These are phyloP conservation scores for Notoglanidium macrostoma DNA, from an alignment of 2,797 vertebrate species.

Conservation along the genomic window DNA sequence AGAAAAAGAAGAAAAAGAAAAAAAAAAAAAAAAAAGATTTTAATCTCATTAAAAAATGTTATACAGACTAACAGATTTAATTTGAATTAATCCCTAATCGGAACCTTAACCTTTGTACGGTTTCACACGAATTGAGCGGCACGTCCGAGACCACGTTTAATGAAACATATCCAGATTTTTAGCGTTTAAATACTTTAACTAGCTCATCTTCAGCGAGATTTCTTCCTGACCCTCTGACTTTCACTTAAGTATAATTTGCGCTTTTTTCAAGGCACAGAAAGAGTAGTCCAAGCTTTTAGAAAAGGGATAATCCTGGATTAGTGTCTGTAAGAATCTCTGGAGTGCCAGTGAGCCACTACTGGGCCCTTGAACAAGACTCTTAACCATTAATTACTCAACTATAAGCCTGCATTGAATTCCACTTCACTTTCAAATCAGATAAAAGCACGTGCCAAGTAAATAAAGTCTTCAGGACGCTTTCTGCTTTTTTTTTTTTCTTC, in stretches of 20 bases:
- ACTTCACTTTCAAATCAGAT: neutral
- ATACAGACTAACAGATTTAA: neutral
- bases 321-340: neutral
- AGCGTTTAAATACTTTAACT: neutral
- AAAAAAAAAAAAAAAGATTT: neutral
- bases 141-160: neutral
- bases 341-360: neutral
- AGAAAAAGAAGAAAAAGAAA: neutral
- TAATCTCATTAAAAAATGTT: neutral
- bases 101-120: neutral
- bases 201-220: neutral
- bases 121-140: neutral
- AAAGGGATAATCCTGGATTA: slow-evolving; percentile 18
- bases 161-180: neutral
- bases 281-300: neutral
- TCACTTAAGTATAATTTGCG: neutral
- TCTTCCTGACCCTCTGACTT: neutral
- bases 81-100: neutral
- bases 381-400: slow-evolving; percentile 9
- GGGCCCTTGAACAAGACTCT: neutral
- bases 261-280: neutral
- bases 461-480: neutral
- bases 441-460: neutral
- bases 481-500: neutral
- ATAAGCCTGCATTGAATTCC: neutral